Evolutionary conservation across 2,113 vertebrate species (phyloP).

Genomic region (Toxotes chatareus): DNA sequence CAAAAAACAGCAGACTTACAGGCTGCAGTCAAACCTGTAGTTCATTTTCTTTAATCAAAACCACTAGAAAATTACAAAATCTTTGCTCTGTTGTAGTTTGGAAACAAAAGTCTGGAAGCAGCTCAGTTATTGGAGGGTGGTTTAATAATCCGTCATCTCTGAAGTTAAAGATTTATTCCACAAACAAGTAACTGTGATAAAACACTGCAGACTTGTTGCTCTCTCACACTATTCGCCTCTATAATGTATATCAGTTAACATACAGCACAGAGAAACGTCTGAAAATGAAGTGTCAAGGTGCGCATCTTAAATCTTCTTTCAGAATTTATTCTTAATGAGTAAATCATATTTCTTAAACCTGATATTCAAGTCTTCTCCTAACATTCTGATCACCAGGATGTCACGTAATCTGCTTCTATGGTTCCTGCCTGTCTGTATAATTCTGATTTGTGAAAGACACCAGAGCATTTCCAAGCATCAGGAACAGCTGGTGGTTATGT

Average conservation of each 20-base stretch:
- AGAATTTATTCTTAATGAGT: neutral
- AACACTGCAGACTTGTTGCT: no score
- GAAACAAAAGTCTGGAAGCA: neutral
- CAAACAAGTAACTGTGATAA: no score
- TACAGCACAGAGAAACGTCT: no score
- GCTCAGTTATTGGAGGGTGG: neutral
- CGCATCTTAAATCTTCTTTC: no score
- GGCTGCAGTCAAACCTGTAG: neutral
- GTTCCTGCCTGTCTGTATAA: neutral
- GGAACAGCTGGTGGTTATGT: constrained; percentile 8
- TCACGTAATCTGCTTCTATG: neutral
- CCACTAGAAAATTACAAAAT: neutral
- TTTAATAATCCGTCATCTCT: neutral
- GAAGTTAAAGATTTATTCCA: neutral
- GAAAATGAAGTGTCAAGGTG: no score
- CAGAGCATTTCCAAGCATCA: neutral
- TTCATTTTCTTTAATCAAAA: constrained; percentile 9
- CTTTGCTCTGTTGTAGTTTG: neutral
- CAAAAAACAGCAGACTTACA: no score
- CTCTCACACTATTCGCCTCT: no score
- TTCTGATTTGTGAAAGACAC: neutral
- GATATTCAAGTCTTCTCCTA: neutral
- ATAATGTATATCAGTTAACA: no score
- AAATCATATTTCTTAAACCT: neutral
- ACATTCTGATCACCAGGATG: neutral